These are phyloP conservation scores for Triops longicaudatus DNA, from an alignment of 1,140 invertebrate genomes.

Conservation along the genomic window DNA sequence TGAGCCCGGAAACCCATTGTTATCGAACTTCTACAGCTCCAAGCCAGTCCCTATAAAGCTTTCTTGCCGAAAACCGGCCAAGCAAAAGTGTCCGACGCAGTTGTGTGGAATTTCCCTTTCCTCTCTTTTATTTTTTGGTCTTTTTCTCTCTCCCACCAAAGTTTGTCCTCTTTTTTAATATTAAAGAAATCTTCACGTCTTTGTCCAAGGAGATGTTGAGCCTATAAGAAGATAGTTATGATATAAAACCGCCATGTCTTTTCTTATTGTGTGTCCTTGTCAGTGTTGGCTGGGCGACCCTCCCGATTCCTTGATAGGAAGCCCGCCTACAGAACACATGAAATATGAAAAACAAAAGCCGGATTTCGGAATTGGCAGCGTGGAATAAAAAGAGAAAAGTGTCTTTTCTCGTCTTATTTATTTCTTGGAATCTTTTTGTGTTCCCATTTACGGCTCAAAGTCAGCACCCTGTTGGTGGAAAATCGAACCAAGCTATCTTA, in stretches of 20 bases:
- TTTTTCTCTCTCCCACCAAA: too few species aligned
- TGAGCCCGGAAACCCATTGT: conserved; percentile 2
- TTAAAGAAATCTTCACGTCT: background rate
- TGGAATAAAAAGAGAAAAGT: background rate
- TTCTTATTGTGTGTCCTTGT: background rate
- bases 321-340: background rate
- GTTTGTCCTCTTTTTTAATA: too few species aligned
- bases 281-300: background rate
- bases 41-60: conserved; percentile 1
- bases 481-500: background rate
- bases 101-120: background rate
- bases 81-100: conserved; percentile 14
- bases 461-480: background rate
- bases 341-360: background rate
- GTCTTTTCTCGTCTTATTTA: background rate
- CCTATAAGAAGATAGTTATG: conserved; percentile 7
- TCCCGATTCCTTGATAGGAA: background rate
- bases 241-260: conserved; percentile 6
- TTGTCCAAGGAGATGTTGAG: background rate
- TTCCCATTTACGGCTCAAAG: background rate
- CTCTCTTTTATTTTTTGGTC: background rate
- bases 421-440: background rate
- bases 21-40: conserved; percentile 13
- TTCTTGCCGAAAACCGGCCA: background rate
- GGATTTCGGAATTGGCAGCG: background rate